Percentiles rank a stretch among this genome's conserved stretches.
Evolutionary conservation across 2,797 vertebrate species (phyloP).

Genomic region (Malacoraja senta): DNA sequence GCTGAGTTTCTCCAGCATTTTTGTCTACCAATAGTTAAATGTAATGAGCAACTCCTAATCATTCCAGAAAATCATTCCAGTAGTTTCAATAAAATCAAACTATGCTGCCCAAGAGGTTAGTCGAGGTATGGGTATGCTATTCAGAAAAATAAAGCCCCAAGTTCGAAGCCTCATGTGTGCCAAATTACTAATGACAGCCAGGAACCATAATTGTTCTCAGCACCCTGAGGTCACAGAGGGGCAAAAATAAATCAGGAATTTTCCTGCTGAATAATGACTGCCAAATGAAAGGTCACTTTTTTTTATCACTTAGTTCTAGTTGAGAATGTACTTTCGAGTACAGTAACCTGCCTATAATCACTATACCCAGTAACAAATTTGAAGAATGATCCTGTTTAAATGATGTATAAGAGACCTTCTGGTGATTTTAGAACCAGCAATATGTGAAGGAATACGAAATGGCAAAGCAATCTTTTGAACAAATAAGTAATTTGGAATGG

Average conservation of each 20-base stretch:
- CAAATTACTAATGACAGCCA: not conserved
- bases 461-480: not conserved
- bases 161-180: not conserved
- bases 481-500: too few species aligned
- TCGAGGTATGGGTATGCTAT: not conserved
- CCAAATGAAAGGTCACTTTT: not conserved
- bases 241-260: not conserved
- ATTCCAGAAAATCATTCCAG: not conserved
- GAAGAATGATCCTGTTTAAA: not conserved
- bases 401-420: not conserved
- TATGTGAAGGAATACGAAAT: not conserved
- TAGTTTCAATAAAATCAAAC: conserved; percentile 8
- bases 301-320: not conserved
- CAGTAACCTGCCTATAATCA: not conserved
- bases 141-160: not conserved
- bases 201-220: not conserved
- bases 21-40: not conserved
- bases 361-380: not conserved
- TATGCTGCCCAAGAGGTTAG: not conserved
- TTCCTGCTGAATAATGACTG: not conserved
- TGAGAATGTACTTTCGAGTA: not conserved
- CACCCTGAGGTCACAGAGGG: not conserved
- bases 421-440: not conserved
- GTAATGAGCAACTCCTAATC: not conserved
- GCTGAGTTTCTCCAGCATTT: too few species aligned